phyloP scores from a whole-genome alignment of 2,113 vertebrate species.

The Danio rerio region GRCz12tu NC_133197.1:16591001-16591500 shows the following conservation, averaged over 20 bases:
- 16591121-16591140: no score
- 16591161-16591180: no score
- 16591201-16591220: not conserved
- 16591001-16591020: no score
- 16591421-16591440: conserved; percentile 47
- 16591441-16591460: conserved; percentile 58
- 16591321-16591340: not conserved
- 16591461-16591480: conserved; percentile 54
- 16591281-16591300: not conserved
- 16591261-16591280: not conserved
- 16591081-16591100: no score
- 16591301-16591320: not conserved
- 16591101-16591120: no score
- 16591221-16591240: no score
- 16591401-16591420: conserved; percentile 56
- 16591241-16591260: no score
- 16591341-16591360: conserved; percentile 45
- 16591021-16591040: no score
- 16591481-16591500: conserved; percentile 38
- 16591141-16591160: no score
- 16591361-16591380: conserved; percentile 42
- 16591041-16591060: no score
- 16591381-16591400: conserved; percentile 52
- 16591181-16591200: not conserved
- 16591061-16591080: no score